Evolutionary conservation across 2,113 vertebrate species (phyloP).

Genomic region (Triplophysa tibetana): DNA sequence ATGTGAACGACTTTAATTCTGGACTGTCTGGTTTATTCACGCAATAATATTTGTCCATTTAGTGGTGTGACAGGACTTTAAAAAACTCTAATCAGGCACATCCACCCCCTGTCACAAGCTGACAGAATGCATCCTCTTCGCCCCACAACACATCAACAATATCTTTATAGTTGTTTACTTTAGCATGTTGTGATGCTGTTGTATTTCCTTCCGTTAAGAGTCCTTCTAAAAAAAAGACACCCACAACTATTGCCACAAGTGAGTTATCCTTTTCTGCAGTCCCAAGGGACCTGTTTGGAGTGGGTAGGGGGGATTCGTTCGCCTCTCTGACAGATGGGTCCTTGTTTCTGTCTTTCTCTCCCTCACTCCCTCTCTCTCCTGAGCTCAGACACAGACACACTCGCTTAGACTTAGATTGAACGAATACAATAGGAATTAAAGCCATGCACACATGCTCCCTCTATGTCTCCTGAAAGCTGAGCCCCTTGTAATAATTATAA

Average conservation of each 20-base stretch:
- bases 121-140: neutral
- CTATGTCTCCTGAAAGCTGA: slow-evolving; percentile 74
- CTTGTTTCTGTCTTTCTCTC: slow-evolving; percentile 76
- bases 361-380: slow-evolving; percentile 70
- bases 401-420: slow-evolving; percentile 71
- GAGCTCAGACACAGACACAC: slow-evolving; percentile 71
- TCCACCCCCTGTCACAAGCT: slow-evolving; percentile 51
- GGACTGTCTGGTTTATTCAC: too few species aligned
- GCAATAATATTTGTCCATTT: neutral
- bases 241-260: slow-evolving; percentile 77
- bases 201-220: slow-evolving; percentile 37
- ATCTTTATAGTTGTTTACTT: neutral
- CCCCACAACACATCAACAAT: neutral
- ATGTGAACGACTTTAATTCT: too few species aligned
- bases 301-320: slow-evolving; percentile 72
- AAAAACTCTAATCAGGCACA: slow-evolving; percentile 49
- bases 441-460: slow-evolving; percentile 77
- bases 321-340: slow-evolving; percentile 81
- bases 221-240: slow-evolving; percentile 41
- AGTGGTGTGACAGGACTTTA: slow-evolving; percentile 38
- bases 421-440: slow-evolving; percentile 81
- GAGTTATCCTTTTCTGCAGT: slow-evolving; percentile 73
- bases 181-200: slow-evolving; percentile 35
- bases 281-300: slow-evolving; percentile 68
- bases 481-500: slow-evolving; percentile 73